These are phyloP conservation scores for Brachyalestes nurse DNA, from an alignment of 2,797 vertebrate genomes.

Conservation along the genomic window DNA sequence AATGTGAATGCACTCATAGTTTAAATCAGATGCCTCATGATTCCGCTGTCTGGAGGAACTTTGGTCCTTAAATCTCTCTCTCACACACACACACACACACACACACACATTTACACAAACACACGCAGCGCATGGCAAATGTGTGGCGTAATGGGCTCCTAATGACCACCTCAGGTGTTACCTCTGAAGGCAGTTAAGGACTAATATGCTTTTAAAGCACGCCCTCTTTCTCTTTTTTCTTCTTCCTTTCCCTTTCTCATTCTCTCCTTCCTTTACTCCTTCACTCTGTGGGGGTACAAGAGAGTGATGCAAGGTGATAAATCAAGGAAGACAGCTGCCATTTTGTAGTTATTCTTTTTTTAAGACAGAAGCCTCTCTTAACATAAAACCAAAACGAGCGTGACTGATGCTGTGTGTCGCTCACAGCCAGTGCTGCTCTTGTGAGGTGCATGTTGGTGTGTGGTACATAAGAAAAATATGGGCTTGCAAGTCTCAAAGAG, in stretches of 20 bases:
- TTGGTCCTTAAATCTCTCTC: conserved; percentile 59
- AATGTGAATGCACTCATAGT: conserved; percentile 45
- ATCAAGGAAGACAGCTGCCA: conserved; percentile 73
- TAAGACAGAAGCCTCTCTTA: conserved; percentile 64
- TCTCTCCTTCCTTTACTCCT: neutral
- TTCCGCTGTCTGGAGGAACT: conserved; percentile 70
- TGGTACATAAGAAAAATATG: neutral
- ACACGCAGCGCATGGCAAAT: conserved; percentile 8
- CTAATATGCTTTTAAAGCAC: conserved; percentile 68
- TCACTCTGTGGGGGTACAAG: conserved; percentile 57
- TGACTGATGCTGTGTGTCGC: conserved; percentile 48
- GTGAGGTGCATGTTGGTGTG: neutral
- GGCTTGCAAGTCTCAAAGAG: neutral
- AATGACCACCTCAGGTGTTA: conserved; percentile 79
- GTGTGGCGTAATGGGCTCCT: conserved; percentile 66
- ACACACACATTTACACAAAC: conserved; percentile 10
- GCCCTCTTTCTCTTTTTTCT: conserved; percentile 49
- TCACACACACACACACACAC: conserved; percentile 48
- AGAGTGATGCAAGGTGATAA: conserved; percentile 65
- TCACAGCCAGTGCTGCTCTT: neutral
- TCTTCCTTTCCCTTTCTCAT: conserved; percentile 36
- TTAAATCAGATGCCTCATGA: conserved; percentile 72
- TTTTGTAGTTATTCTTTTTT: conserved; percentile 62
- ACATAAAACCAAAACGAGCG: conserved; percentile 64
- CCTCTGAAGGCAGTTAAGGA: conserved; percentile 65